Conservation (phyloP, 1,140 invertebrate genomes). For the Ostrea denselamellosa region DNA sequence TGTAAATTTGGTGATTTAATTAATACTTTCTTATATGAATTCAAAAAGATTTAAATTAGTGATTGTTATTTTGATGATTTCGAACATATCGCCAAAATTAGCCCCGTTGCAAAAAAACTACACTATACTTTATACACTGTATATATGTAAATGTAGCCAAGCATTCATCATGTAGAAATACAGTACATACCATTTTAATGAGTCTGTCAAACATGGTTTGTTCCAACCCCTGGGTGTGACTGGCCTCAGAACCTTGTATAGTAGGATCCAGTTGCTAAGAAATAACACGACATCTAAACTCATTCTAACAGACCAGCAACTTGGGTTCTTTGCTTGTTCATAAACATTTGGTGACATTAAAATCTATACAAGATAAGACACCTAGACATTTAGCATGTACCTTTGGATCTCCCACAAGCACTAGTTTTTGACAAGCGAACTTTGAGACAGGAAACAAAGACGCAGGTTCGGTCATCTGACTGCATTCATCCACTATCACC, state of each 20-base stretch:
- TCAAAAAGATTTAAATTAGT: no score
- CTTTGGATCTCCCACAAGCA: constrained; percentile 75
- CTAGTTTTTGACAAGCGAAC: constrained; percentile 71
- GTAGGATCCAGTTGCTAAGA: constrained; percentile 74
- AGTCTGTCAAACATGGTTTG: constrained; percentile 74
- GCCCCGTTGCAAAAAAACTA: no score
- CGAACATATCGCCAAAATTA: no score
- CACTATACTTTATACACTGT: no score
- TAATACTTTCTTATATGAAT: no score
- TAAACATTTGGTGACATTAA: no score
- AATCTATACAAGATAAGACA: background rate
- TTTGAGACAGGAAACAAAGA: constrained; percentile 72
- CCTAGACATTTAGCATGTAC: constrained; percentile 46
- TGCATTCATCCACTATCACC: constrained; percentile 73
- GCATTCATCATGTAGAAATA: no score
- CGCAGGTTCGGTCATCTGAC: constrained; percentile 75
- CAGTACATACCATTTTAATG: constrained; percentile 66
- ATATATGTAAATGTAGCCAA: no score
- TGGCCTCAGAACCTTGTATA: constrained; percentile 70
- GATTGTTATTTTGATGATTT: no score
- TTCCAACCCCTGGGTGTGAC: constrained; percentile 67
- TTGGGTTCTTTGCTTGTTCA: no score
- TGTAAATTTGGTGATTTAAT: no score
- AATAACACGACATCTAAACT: constrained; percentile 9
- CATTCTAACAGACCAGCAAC: no score